Percentiles rank a stretch among this genome's conserved stretches.
These are phyloP conservation scores for Sarcophaga variegata DNA, from an alignment of 2,888 invertebrate genomes.

Conservation along the genomic window DNA sequence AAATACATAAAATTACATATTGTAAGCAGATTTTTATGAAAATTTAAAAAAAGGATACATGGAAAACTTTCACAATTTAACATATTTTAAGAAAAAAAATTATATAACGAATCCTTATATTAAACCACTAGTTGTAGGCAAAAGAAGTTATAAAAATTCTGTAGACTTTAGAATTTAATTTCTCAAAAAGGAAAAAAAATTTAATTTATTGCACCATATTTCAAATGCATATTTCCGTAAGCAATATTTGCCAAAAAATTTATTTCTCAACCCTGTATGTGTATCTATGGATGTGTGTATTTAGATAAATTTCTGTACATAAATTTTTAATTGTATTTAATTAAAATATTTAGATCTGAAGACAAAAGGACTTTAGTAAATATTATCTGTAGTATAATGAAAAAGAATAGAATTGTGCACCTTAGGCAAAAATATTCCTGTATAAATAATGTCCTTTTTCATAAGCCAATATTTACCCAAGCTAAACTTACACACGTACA, in stretches of 20 bases:
- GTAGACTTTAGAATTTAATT: neutral
- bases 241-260: neutral
- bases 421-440: conserved; percentile 53
- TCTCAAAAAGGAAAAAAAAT: no score
- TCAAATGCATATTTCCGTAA: neutral
- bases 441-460: conserved; percentile 60
- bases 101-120: no score
- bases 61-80: neutral
- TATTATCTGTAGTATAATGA: neutral
- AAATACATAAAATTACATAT: neutral
- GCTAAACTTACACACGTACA: neutral
- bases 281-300: neutral
- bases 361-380: conserved; percentile 30
- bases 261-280: neutral
- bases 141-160: neutral
- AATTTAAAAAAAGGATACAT: conserved; percentile 21
- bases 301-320: conserved; percentile 19
- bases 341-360: conserved; percentile 48
- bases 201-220: neutral
- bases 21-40: neutral
- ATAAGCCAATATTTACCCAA: conserved; percentile 41
- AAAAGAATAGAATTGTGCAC: conserved; percentile 30
- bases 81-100: neutral
- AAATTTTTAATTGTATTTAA: conserved; percentile 56
- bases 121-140: neutral